These are phyloP conservation scores for Motacilla tschutschensis DNA, from an alignment of 2,113 vertebrate genomes.

Conservation along the genomic window DNA sequence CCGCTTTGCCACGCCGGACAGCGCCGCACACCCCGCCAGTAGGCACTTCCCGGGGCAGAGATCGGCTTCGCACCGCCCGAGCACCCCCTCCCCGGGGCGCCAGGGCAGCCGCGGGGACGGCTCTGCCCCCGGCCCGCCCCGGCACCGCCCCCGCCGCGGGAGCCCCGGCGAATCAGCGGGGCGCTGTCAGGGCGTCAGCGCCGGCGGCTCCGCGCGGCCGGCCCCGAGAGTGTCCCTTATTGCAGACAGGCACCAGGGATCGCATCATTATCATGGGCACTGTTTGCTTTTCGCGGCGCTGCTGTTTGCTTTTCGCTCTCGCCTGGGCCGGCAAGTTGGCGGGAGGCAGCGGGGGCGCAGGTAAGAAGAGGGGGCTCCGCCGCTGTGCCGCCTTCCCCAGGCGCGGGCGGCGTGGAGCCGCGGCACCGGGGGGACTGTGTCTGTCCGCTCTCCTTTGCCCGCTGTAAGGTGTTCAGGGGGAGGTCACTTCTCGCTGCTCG, in stretches of 20 bases:
- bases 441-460: neutral
- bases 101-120: neutral
- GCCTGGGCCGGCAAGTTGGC: slow-evolving; percentile 76
- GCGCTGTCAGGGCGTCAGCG: slow-evolving; percentile 72
- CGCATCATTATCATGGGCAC: slow-evolving; percentile 80
- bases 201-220: slow-evolving; percentile 55
- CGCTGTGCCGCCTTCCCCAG: neutral
- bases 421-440: neutral
- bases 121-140: neutral
- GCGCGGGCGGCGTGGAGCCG: neutral
- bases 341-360: slow-evolving; percentile 80
- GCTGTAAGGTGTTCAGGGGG: neutral
- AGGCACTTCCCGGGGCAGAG: neutral
- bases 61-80: neutral
- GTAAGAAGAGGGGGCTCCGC: slow-evolving; percentile 76
- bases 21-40: neutral
- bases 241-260: slow-evolving; percentile 70
- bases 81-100: neutral
- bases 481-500: neutral
- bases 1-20: neutral
- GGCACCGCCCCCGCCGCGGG: slow-evolving; percentile 35
- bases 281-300: slow-evolving; percentile 77
- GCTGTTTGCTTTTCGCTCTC: slow-evolving; percentile 81
- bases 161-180: slow-evolving; percentile 78
- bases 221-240: slow-evolving; percentile 72